Evolutionary conservation across 1,140 invertebrate genomes (phyloP).

Genomic region (Araneus ventricosus): DNA sequence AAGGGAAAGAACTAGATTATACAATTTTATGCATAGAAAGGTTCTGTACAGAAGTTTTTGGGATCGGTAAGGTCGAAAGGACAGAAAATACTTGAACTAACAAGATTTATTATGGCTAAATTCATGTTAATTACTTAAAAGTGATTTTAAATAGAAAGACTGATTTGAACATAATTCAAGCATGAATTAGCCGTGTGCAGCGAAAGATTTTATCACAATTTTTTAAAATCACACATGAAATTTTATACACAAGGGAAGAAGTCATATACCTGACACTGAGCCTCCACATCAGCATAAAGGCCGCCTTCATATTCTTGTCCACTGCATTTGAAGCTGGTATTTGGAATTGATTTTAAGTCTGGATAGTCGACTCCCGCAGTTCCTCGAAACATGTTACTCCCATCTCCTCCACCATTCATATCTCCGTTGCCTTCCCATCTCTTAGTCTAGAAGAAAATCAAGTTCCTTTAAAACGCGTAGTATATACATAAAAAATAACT

Average conservation of each 20-base stretch:
- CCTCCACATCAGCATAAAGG: constrained; percentile 79
- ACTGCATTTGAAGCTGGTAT: constrained; percentile 78
- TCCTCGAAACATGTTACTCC: constrained; percentile 69
- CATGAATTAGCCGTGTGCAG: too few relatives aligned
- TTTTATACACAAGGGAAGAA: background rate
- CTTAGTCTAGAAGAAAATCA: background rate
- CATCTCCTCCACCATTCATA: constrained; percentile 17
- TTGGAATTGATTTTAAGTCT: constrained; percentile 77
- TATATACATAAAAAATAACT: too few relatives aligned
- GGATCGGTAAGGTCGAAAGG: too few relatives aligned
- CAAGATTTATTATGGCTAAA: too few relatives aligned
- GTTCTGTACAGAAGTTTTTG: too few relatives aligned
- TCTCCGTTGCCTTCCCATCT: constrained; percentile 49
- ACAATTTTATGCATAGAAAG: too few relatives aligned
- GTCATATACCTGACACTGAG: constrained; percentile 74
- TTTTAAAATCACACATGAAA: background rate
- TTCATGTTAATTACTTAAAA: too few relatives aligned
- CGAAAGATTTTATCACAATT: background rate
- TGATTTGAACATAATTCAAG: too few relatives aligned
- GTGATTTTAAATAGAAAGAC: too few relatives aligned
- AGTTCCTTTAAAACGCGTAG: too few relatives aligned
- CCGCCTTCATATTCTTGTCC: constrained; percentile 78
- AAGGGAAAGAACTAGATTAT: too few relatives aligned
- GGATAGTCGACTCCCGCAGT: constrained; percentile 79
- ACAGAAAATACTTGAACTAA: too few relatives aligned